Percentiles rank a stretch among this genome's conserved stretches.
Conservation (phyloP, 2,113 vertebrate species). For the Entosphenus tridentatus region DNA sequence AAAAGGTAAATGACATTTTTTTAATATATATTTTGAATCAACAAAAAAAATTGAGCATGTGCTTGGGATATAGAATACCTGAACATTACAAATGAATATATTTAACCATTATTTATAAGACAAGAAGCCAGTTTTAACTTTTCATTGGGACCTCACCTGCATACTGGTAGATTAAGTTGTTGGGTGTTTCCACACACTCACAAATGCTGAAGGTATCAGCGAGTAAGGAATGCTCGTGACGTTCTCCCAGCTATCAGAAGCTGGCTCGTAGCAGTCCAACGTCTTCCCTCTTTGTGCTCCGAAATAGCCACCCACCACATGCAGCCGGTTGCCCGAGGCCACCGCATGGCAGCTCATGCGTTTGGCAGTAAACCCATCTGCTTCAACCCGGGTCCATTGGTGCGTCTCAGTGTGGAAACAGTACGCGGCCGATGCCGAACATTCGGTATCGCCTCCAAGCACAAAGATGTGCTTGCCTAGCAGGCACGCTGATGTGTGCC, state of each 20-base stretch:
- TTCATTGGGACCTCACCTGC: too few species aligned
- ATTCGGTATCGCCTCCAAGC: slow-evolving; percentile 42
- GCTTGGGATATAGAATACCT: too few species aligned
- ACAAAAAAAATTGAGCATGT: too few species aligned
- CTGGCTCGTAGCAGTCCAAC: slow-evolving; percentile 46
- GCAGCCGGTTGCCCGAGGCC: slow-evolving; percentile 39
- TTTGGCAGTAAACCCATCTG: slow-evolving; percentile 26
- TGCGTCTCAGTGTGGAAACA: slow-evolving; percentile 47
- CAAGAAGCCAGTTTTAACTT: too few species aligned
- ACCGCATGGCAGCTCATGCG: slow-evolving; percentile 47
- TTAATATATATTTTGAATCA: too few species aligned
- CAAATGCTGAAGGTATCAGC: slow-evolving; percentile 45
- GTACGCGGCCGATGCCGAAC: slow-evolving; percentile 45
- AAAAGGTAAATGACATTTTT: too few species aligned
- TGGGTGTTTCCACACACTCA: slow-evolving; percentile 56
- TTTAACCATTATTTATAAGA: too few species aligned
- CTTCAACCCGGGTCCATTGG: slow-evolving; percentile 47
- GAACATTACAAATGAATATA: too few species aligned
- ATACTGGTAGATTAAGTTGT: slow-evolving; percentile 19
- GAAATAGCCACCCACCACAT: slow-evolving; percentile 46
- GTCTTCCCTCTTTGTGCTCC: slow-evolving; percentile 46
- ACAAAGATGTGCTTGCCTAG: slow-evolving; percentile 39
- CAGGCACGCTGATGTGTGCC: slow-evolving; percentile 40
- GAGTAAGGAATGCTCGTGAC: slow-evolving; percentile 47
- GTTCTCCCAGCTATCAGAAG: slow-evolving; percentile 41